These are phyloP conservation scores for Microctonus aethiopoides DNA, from an alignment of 2,888 invertebrate species.

Conservation along the genomic window DNA sequence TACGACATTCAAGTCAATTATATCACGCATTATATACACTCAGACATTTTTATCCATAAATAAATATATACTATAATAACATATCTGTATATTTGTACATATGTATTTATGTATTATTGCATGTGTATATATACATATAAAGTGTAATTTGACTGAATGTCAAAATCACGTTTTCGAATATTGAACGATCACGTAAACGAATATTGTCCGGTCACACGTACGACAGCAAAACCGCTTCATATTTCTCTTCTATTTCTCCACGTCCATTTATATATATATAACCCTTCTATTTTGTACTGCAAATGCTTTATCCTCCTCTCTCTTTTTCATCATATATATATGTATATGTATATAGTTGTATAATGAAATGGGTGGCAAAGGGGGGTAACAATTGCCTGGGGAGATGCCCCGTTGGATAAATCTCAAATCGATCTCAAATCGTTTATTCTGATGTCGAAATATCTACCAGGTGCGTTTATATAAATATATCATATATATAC, in stretches of 20 bases:
- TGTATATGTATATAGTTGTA: not conserved
- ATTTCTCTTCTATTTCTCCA: not conserved
- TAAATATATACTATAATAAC: too few relatives aligned
- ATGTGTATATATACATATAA: too few relatives aligned
- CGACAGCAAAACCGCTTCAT: not conserved
- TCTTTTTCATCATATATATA: too few relatives aligned
- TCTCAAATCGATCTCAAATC: not conserved
- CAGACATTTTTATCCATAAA: too few relatives aligned
- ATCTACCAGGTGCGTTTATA: not conserved
- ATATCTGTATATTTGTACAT: too few relatives aligned
- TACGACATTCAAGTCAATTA: not conserved
- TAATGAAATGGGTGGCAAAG: not conserved
- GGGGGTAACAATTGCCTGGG: not conserved
- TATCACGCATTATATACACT: too few relatives aligned
- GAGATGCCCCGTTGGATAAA: not conserved
- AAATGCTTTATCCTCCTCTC: too few relatives aligned
- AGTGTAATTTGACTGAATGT: not conserved
- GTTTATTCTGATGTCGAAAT: not conserved
- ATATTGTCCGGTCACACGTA: not conserved
- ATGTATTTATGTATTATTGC: too few relatives aligned
- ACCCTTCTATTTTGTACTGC: too few relatives aligned
- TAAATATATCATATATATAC: too few relatives aligned
- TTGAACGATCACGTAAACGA: constrained; percentile 3
- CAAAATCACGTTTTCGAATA: not conserved
- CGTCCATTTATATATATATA: not conserved